phyloP scores from a whole-genome alignment of 53 echinoderm and acorn worm genomes.

The Echinometra lucunter region DNA sequence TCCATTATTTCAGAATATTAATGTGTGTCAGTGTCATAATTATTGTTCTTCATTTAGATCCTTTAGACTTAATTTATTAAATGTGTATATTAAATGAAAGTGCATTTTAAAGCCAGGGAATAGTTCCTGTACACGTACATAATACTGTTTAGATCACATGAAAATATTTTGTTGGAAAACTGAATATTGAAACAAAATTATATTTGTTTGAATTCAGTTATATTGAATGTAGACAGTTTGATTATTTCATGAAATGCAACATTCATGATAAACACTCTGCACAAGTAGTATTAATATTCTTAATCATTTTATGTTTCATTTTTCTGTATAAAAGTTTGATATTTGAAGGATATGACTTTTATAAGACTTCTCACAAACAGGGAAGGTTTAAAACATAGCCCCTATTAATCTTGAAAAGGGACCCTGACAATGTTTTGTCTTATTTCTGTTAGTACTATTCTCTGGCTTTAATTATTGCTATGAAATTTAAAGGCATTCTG shows the following conservation, averaged over 20 bases:
- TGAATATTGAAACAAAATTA: no score
- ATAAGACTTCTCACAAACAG: neutral
- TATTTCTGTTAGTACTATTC: neutral
- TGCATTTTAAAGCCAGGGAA: constrained; percentile 1
- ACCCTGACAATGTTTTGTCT: neutral
- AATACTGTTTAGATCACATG: neutral
- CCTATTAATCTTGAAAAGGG: no score
- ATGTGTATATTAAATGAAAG: no score
- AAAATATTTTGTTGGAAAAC: no score
- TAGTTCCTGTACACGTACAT: neutral
- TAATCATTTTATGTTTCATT: neutral
- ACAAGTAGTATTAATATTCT: neutral
- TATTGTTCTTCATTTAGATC: no score
- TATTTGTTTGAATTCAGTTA: neutral
- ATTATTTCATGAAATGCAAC: neutral
- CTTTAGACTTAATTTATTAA: no score
- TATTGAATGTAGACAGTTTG: neutral
- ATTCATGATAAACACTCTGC: neutral
- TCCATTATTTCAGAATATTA: neutral
- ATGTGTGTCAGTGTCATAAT: neutral
- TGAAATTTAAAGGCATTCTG: neutral
- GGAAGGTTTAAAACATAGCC: no score
- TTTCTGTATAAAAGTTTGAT: neutral
- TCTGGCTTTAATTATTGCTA: neutral
- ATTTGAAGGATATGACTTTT: neutral